Conservation (phyloP, 2,797 vertebrate species). For the Thalassophryne amazonica region DNA sequence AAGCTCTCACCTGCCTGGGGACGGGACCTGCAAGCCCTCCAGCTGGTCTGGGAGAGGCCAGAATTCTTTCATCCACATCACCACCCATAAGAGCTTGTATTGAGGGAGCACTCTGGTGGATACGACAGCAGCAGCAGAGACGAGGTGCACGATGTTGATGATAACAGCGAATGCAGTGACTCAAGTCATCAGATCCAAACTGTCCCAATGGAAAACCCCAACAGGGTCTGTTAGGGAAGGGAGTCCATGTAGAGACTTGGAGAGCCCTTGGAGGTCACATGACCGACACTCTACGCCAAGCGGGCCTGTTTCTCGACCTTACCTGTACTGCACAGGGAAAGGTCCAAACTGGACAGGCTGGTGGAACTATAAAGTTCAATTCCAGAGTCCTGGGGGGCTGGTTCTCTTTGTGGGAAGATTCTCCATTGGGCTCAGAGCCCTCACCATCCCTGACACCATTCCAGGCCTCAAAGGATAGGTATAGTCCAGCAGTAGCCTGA, state of each 20-base stretch:
- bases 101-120: slow-evolving; percentile 61
- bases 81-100: slow-evolving; percentile 26
- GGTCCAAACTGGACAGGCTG: slow-evolving; percentile 44
- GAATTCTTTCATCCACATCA: slow-evolving; percentile 86
- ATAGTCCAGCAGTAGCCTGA: slow-evolving; percentile 88
- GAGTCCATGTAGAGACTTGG: slow-evolving; percentile 37
- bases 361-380: slow-evolving; percentile 73
- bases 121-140: slow-evolving; percentile 30
- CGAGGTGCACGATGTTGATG: background rate
- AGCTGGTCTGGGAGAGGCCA: slow-evolving; percentile 83
- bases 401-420: slow-evolving; percentile 40
- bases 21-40: slow-evolving; percentile 81
- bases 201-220: slow-evolving; percentile 48
- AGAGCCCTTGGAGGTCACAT: slow-evolving; percentile 33
- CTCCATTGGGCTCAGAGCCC: slow-evolving; percentile 1
- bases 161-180: no score
- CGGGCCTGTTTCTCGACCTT: background rate
- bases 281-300: slow-evolving; percentile 12
- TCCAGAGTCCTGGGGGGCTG: slow-evolving; percentile 85
- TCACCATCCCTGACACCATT: slow-evolving; percentile 47
- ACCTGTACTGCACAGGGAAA: slow-evolving; percentile 3
- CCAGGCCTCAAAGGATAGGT: slow-evolving; percentile 88
- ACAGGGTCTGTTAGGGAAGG: slow-evolving; percentile 40
- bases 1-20: slow-evolving; percentile 76
- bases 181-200: no score